Base-by-base conservation (phyloP, 2,113 vertebrate genomes). In the Seriola dumerili region DNA sequence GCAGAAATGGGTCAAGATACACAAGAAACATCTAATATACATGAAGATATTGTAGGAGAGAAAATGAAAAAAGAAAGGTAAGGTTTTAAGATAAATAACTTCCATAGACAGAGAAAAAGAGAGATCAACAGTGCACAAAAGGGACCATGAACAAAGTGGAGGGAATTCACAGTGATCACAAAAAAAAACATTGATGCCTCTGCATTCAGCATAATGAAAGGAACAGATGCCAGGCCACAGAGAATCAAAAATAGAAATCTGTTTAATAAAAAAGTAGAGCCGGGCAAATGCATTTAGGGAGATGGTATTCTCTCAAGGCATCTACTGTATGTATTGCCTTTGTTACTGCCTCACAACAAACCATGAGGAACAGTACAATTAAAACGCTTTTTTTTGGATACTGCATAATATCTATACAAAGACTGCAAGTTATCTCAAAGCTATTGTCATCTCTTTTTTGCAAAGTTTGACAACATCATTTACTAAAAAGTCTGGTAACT, bases 181-280 rank as follows among this genome's bases (percentile, higher is more conserved):
- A 64, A 79, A 29, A 29, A 61, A 17, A 34, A 2, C 9, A 42
- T 55, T 50, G 29, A 83, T 76, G 55, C 34, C 34, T 72, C 48
- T 74, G 52, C 50, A 75, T 73, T 71, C 55, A 32, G 34, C 19
- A 16, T 11, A 75, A 85, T 87, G 57, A 89, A 80, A 89, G 36
- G 25, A 88, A 62, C 44, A 74, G 75, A 76, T 84, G 72, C 36
- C 66, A 81, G 75, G 69, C 48, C 80, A 50, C 9, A 64, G 46
- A 77, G 46, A 65, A 69, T 69, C 48, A 76, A 72, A 81, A 81
- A 62, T 21, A 75, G 46, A 70, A 36, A 23, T 72, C n/a, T 44
- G 25, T 72, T 72, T 62, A 54, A 74, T 77, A 63, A 76, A 85
- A 71, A 57, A 57, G 55, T 67, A 59, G n/a, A 83, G 54, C 17